phyloP scores from a whole-genome alignment of 2,888 invertebrate species.

The Lochmaea capreae region DNA sequence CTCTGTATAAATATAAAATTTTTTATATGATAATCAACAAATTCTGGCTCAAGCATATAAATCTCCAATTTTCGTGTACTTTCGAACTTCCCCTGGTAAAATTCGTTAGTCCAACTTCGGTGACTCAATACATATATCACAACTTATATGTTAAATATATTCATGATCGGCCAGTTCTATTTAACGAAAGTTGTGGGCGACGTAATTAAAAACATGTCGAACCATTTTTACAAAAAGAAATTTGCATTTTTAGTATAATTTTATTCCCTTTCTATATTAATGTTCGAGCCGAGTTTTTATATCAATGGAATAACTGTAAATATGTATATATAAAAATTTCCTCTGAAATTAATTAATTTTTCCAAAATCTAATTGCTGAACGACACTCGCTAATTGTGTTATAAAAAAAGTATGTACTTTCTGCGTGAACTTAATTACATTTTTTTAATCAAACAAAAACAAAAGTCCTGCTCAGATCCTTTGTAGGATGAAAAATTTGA shows the following conservation, averaged over 20 bases:
- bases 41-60: neutral
- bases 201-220: slow-evolving; percentile 25
- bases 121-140: slow-evolving; percentile 24
- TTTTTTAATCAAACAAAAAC: too few species aligned
- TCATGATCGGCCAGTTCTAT: slow-evolving; percentile 13
- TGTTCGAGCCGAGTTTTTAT: neutral
- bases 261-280: slow-evolving; percentile 19
- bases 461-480: too few species aligned
- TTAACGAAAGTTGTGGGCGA: slow-evolving; percentile 29
- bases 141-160: slow-evolving; percentile 8
- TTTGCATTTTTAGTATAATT: slow-evolving; percentile 29
- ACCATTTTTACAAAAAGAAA: slow-evolving; percentile 12
- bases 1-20: too few species aligned
- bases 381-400: too few species aligned
- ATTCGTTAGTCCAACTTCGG: neutral
- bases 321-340: neutral
- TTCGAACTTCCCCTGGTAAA: neutral
- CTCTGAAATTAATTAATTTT: too few species aligned
- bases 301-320: slow-evolving; percentile 14
- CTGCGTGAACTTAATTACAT: too few species aligned
- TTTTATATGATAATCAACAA: neutral
- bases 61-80: neutral
- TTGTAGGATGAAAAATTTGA: too few species aligned
- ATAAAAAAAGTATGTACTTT: too few species aligned
- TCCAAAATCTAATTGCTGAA: too few species aligned